Conservation (phyloP, 2,113 vertebrate genomes). For the Odontesthes bonariensis region DNA sequence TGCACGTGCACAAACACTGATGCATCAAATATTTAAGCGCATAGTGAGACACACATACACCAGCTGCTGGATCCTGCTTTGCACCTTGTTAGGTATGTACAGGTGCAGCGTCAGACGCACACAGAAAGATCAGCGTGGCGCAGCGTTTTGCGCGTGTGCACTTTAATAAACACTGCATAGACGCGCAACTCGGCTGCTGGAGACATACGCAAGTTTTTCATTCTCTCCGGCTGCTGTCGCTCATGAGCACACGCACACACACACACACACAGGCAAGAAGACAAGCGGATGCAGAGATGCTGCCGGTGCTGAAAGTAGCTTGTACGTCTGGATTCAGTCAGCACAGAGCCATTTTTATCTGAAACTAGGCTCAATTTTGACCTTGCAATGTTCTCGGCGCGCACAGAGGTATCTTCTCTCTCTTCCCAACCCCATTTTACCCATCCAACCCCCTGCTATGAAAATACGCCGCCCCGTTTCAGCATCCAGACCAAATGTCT, state of each 20-base stretch:
- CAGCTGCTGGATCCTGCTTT: too few species aligned
- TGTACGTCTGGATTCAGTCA: slow-evolving; percentile 4
- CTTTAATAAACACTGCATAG: background rate
- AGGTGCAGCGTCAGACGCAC: slow-evolving; percentile 26
- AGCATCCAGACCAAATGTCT: slow-evolving; percentile 25
- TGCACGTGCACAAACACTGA: slow-evolving; percentile 3
- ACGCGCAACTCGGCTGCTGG: background rate
- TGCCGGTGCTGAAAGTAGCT: slow-evolving; percentile 1
- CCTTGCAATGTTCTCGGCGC: slow-evolving; percentile 58
- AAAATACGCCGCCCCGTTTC: slow-evolving; percentile 4
- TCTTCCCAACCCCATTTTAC: background rate
- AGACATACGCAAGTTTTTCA: background rate
- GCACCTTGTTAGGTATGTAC: background rate
- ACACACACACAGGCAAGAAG: background rate
- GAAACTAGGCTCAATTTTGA: slow-evolving; percentile 43
- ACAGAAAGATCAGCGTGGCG: background rate
- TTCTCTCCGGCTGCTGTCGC: background rate
- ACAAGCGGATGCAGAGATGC: slow-evolving; percentile 1
- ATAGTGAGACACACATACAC: background rate
- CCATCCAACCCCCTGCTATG: background rate
- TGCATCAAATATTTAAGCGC: background rate
- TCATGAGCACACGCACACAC: background rate
- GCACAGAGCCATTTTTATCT: slow-evolving; percentile 20
- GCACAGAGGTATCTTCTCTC: too few species aligned
- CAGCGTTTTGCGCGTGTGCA: background rate